These are phyloP conservation scores for Ianthella basta DNA, from an alignment of 37 sponge, comb jelly and placozoan genomes.

Conservation along the genomic window DNA sequence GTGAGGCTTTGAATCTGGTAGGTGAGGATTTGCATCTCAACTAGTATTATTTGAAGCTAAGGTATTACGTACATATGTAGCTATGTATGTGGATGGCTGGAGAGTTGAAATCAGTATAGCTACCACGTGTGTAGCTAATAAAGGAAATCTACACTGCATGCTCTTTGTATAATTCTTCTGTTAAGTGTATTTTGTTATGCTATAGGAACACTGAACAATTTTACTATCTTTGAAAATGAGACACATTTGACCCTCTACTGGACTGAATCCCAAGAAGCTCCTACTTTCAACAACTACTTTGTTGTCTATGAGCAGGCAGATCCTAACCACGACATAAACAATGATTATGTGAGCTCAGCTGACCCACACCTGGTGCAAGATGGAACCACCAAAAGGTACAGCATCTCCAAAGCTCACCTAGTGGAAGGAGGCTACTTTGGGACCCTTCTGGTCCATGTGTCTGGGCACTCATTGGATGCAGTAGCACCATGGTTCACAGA, in stretches of 20 bases:
- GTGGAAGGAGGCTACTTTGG: not conserved
- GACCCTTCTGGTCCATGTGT: not conserved
- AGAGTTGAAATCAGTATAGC: too few relatives aligned
- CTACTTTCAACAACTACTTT: not conserved
- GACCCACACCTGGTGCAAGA: not conserved
- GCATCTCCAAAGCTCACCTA: not conserved
- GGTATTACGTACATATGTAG: too few relatives aligned
- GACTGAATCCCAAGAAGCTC: not conserved
- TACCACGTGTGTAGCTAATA: too few relatives aligned
- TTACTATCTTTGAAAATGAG: not conserved
- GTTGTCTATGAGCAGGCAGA: not conserved
- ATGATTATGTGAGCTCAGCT: not conserved
- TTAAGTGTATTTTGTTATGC: too few relatives aligned
- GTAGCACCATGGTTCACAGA: not conserved
- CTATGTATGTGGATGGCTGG: too few relatives aligned
- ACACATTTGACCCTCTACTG: not conserved
- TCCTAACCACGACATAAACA: not conserved
- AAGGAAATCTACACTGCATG: too few relatives aligned
- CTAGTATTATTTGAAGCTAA: too few relatives aligned
- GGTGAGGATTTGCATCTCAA: too few relatives aligned
- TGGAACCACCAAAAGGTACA: not conserved
- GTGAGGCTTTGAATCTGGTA: too few relatives aligned
- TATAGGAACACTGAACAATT: too few relatives aligned
- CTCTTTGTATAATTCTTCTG: too few relatives aligned
- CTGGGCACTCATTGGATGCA: not conserved